Percentiles rank a stretch among this genome's conserved stretches.
phyloP scores from a whole-genome alignment of 2,888 invertebrate genomes.

The Meta bourneti region DNA sequence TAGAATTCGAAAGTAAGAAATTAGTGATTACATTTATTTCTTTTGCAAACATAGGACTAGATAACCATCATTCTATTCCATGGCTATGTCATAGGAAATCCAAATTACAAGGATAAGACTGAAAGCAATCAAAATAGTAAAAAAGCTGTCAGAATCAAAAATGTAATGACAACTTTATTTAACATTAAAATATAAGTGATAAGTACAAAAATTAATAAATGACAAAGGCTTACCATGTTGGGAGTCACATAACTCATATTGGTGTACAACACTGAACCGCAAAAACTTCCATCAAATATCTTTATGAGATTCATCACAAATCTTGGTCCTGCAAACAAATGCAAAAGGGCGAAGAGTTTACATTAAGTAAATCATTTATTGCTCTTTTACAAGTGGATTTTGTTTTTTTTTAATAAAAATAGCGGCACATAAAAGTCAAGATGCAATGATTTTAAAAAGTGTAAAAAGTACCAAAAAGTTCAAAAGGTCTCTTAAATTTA shows the following conservation, averaged over 20 bases:
- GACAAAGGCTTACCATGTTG: slow-evolving; percentile 84
- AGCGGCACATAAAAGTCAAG: background rate
- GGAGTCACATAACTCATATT: slow-evolving; percentile 95
- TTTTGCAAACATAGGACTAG: too few species aligned
- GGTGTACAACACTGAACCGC: slow-evolving; percentile 94
- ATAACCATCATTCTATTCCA: too few species aligned
- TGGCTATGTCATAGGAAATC: too few species aligned
- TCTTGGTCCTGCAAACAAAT: slow-evolving; percentile 82
- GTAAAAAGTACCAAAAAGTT: background rate
- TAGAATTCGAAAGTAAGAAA: too few species aligned
- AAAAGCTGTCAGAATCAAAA: too few species aligned
- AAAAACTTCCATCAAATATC: slow-evolving; percentile 96
- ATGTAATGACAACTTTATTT: too few species aligned
- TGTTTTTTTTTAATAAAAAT: background rate
- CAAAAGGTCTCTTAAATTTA: too few species aligned
- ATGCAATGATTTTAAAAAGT: background rate
- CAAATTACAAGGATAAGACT: too few species aligned
- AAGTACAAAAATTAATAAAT: too few species aligned
- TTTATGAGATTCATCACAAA: slow-evolving; percentile 89
- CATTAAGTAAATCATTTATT: background rate
- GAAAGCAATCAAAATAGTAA: too few species aligned
- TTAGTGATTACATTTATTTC: too few species aligned
- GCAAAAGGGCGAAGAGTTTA: slow-evolving; percentile 8
- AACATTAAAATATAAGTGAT: too few species aligned
- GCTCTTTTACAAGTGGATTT: background rate